These are phyloP conservation scores for Paraplagusia blochii DNA, from an alignment of 2,113 vertebrate genomes.

Conservation along the genomic window DNA sequence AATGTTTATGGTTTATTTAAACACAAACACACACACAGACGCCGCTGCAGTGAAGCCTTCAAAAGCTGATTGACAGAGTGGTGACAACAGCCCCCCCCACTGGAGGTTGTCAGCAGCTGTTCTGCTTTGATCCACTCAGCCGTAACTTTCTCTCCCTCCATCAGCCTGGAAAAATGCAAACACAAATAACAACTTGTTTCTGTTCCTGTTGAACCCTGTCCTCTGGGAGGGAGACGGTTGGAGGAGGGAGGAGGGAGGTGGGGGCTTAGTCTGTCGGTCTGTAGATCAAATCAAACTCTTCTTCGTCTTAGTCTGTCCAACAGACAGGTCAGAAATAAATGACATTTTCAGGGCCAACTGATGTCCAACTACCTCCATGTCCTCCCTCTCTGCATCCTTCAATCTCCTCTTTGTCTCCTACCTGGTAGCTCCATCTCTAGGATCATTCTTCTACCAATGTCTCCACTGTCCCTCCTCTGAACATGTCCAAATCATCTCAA, in stretches of 20 bases:
- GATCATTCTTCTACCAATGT: too few species aligned
- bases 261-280: constrained; percentile 32
- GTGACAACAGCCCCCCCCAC: constrained; percentile 68
- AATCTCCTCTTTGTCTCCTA: too few species aligned
- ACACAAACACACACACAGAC: constrained; percentile 19
- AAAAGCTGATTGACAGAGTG: constrained; percentile 74
- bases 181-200: constrained; percentile 56
- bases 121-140: constrained; percentile 67
- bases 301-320: constrained; percentile 9
- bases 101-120: constrained; percentile 71
- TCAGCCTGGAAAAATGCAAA: constrained; percentile 62
- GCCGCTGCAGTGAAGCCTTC: constrained; percentile 55
- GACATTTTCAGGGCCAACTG: too few species aligned
- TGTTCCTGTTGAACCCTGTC: constrained; percentile 30
- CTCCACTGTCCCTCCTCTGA: too few species aligned
- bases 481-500: too few species aligned
- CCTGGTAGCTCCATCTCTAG: too few species aligned
- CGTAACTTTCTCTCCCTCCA: constrained; percentile 57
- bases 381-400: too few species aligned
- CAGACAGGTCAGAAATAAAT: background rate
- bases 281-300: constrained; percentile 24
- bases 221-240: too few species aligned
- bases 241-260: too few species aligned
- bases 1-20: constrained; percentile 10
- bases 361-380: too few species aligned